Evolutionary conservation across 2,113 vertebrate species (phyloP).

Genomic region (Ammodytes marinus): DNA sequence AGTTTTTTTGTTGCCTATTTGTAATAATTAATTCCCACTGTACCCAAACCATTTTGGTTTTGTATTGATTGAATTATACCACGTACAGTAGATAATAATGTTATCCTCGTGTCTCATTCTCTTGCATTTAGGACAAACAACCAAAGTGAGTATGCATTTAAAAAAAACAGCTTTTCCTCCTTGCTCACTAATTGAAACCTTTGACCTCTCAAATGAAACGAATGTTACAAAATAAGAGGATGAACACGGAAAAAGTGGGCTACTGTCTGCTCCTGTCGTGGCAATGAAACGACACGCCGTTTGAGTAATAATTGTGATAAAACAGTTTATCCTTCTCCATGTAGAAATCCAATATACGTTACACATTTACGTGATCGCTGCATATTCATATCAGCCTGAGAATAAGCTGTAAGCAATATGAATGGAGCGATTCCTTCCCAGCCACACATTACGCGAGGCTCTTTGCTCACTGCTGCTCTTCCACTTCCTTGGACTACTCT

Average conservation of each 20-base stretch:
- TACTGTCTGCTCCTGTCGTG: too few relatives aligned
- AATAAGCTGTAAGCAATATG: conserved; percentile 32
- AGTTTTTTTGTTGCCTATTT: background rate
- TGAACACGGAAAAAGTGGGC: background rate
- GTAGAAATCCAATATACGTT: background rate
- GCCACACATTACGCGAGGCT: background rate
- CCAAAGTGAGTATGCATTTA: background rate
- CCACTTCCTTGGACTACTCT: conserved; percentile 31
- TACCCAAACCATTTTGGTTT: background rate
- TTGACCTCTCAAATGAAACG: background rate
- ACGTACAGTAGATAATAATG: background rate
- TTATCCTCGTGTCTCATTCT: background rate
- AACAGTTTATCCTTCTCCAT: background rate
- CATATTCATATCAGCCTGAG: conserved; percentile 48
- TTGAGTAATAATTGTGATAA: background rate
- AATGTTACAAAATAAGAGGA: background rate
- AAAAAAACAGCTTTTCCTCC: background rate
- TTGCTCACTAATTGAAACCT: background rate
- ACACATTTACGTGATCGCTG: conserved; percentile 44
- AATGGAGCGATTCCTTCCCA: conserved; percentile 10
- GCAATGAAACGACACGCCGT: background rate
- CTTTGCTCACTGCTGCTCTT: conserved; percentile 23
- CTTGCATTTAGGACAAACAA: background rate
- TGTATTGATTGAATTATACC: too few relatives aligned
- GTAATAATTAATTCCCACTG: background rate